Base-by-base conservation (phyloP, 2,888 invertebrate genomes). In the Lasioglossum pauxillum region DNA sequence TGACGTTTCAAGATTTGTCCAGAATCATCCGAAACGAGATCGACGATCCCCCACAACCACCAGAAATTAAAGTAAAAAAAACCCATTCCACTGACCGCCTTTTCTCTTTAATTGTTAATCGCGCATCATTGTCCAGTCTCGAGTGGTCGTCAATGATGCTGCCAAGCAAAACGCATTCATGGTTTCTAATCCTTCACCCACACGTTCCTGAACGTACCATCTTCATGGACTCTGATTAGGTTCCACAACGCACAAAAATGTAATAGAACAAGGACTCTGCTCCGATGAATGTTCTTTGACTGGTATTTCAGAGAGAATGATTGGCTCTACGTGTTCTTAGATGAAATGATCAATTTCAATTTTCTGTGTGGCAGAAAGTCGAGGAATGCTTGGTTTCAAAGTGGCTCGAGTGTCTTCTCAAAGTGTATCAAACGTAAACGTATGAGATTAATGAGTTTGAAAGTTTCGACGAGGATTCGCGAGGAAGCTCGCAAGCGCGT, bases 121-220 rank as follows among this genome's bases (percentile, higher is more conserved):
- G 72, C 49, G 49, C 88, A 88, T 90, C 89, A 92, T 91, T 84
- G 75, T 80, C 92, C 92, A 93, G 90, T 92, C 90, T 75, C 80
- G 84, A 80, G 89, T 92, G 92, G 92, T 89, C 80, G 75, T 91
- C 84, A 87, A 91, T 92, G 90, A 92, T 88, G 87, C 78, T 46
- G 41, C 60, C 7, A 79, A 87, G 86, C 86, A 38, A 83, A 38
- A 83, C 72, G 69, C 53, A 16, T 72, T 60, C 57, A 38, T n/a
- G 49, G 53, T 53, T 4, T 64, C 16, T 14, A 31, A 76, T 46
- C 71, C 60, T 46, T 72, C 35, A 85, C 77, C 85, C 53, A 79
- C 16, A 46, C 35, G 16, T 64, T 49, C n/a, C 19, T 49, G 35
- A 49, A 46, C 8, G 12, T 41, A n/a, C n/a, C n/a, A 69, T 69